Percentiles rank a stretch among this genome's conserved stretches.
Evolutionary conservation across 2,888 invertebrate species (phyloP).

Genomic region (Tipula helvola): DNA sequence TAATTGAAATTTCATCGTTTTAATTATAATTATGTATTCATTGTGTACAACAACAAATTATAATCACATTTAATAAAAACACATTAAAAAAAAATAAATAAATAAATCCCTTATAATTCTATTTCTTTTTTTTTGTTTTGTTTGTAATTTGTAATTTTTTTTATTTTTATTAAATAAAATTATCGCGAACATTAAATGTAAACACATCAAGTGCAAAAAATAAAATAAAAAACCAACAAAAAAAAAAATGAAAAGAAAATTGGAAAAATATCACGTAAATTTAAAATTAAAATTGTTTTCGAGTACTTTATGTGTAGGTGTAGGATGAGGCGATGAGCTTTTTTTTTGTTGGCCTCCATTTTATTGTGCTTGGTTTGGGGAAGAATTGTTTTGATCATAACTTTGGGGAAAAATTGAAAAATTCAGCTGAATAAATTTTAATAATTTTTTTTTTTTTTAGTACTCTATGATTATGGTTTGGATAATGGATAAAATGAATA

Average conservation of each 20-base stretch:
- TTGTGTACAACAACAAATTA: background rate
- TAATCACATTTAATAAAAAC: background rate
- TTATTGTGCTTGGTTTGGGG: background rate
- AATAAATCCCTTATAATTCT: background rate
- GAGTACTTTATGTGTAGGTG: background rate
- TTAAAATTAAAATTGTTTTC: background rate
- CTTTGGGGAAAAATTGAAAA: background rate
- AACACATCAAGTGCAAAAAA: background rate
- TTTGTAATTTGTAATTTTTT: background rate
- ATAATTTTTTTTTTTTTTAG: background rate
- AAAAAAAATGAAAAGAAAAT: background rate
- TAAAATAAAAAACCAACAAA: background rate
- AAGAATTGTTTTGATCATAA: background rate
- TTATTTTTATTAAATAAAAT: background rate
- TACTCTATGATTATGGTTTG: background rate
- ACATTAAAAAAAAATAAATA: background rate
- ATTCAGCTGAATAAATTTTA: background rate
- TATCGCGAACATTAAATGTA: constrained; percentile 4
- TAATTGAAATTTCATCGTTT: background rate
- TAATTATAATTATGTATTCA: too few species aligned
- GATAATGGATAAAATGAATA: background rate
- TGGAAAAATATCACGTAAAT: background rate
- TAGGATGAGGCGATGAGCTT: background rate
- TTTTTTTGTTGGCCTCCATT: background rate
- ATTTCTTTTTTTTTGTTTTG: background rate